Percentiles rank a stretch among this genome's conserved stretches.
Conservation (phyloP, 1,140 invertebrate genomes). For the Samia ricini region DNA sequence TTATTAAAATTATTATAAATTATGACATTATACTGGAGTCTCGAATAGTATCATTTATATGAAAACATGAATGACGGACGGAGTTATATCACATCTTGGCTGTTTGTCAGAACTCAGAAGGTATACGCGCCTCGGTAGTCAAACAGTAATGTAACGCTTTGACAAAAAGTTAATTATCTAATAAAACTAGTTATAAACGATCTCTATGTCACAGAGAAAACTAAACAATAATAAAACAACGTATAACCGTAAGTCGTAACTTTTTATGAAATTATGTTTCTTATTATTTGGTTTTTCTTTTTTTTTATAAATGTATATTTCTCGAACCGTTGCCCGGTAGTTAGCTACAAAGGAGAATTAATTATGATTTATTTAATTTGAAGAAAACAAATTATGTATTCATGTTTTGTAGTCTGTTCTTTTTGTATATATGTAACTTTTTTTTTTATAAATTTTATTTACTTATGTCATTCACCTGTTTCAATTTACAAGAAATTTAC, state of each 20-base stretch:
- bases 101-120: slow-evolving; percentile 18
- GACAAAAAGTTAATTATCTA: slow-evolving; percentile 46
- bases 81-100: slow-evolving; percentile 18
- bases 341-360: neutral
- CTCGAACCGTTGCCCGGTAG: neutral
- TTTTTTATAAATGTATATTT: no score
- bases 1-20: slow-evolving; percentile 49
- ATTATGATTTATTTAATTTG: neutral
- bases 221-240: slow-evolving; percentile 43
- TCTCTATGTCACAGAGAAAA: slow-evolving; percentile 55
- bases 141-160: slow-evolving; percentile 11
- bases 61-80: slow-evolving; percentile 32
- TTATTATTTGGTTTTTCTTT: slow-evolving; percentile 11
- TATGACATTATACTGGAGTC: slow-evolving; percentile 66
- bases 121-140: slow-evolving; percentile 3
- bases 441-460: neutral
- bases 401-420: neutral
- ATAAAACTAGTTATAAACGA: slow-evolving; percentile 60
- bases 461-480: neutral
- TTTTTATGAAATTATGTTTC: slow-evolving; percentile 9
- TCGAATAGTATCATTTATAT: slow-evolving; percentile 65
- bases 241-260: slow-evolving; percentile 29
- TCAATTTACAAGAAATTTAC: no score
- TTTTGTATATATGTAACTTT: neutral
- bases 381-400: neutral